Base-by-base conservation (phyloP, 35 echinoderm and acorn worm genomes). In the Patiria miniata region DNA sequence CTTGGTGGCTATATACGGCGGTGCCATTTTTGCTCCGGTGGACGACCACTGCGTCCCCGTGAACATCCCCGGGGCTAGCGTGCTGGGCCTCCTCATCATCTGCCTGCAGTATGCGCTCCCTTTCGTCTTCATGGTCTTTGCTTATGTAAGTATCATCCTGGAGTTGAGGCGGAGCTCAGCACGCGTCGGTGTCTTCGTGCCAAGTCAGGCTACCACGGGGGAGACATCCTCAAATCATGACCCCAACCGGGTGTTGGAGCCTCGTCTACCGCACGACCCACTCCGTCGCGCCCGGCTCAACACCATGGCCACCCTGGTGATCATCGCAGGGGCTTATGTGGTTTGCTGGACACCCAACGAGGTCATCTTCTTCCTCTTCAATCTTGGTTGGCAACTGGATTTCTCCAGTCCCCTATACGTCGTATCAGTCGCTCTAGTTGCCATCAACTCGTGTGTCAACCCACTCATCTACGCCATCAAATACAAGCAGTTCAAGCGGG, bases 331-430 rank as follows among this genome's bases (percentile, higher is more conserved):
- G 15, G 83, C 68, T 14, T 95, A 91, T 44, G 78, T 78, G 36
- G 39, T 95, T 39, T 95, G 93, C 52, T 95, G 93, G 93, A 90
- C 83, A 17, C 89, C 93, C 14, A 95, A 95, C 21, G 89, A 95
- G 83, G 78, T 95, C 26, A 87, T 88, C 15, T 95, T 91, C 39
- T 78, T 87, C 18, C 38, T 83, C 33, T 91, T 87, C 79, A 95
- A 91, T 77, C 50, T 95, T 7, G 89, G 89, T 15, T 58, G 42
- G 39, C 37, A 47, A 18, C 57, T 95, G 5, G 61, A 95, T 61
- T 95, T 91, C 56, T 82, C 84, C 5, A 22, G 85, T 28, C 39
- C 23, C 7, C 82, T 92, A 16, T 91, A 91, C 36, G 79, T 90
- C 52, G 39, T 84, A 21, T 82, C 93, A 0, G 93, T 95, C 9